Base-by-base conservation (phyloP, 2,888 invertebrate genomes). In the Rhingia rostrata region DNA sequence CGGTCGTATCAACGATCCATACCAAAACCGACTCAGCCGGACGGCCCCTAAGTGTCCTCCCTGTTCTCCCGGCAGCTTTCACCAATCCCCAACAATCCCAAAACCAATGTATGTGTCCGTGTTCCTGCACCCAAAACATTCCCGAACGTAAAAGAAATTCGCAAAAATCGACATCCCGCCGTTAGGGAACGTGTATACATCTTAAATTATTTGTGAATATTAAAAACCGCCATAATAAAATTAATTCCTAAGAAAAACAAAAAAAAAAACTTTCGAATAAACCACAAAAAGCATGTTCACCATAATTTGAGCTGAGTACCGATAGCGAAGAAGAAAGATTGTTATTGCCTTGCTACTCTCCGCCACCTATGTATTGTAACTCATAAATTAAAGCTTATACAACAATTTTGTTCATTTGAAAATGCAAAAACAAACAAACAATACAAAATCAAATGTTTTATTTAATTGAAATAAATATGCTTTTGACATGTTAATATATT, bases 21-120 rank as follows among this genome's bases (percentile, higher is more conserved):
- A 69, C 87, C 88, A 56, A 88, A 87, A 54, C 87, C 88, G 64
- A 84, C 45, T 77, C 88, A 49, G 88, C 89, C 87, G 87, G 89
- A 33, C 87, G 88, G 83, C 87, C 89, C 45, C 69, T 90, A 87
- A 91, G 90, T 56, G 89, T 91, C 2, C 91, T 91, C 70, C 90
- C 90, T 0, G 88, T 89, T 3, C 77, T 89, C 54, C 89, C 89
- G 61, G 88, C 89, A 6, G 87, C 88, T 58, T 88, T 90, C 72
- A 64, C 54, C 37, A 74, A 49, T 64, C 86, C 90, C 58, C 88
- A 88, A 49, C 86, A 84, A 30, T 88, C 87, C 30, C 88, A 88
- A 70, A 90, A 90, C 83, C 91, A 91, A 75, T 91, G 90, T 86
- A 91, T 91, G 90, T 91, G 90, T 64, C 90, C 90, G 5, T 91